Base-by-base conservation (phyloP, 2,113 vertebrate species). In the Corythoichthys haematopterus region DNA sequence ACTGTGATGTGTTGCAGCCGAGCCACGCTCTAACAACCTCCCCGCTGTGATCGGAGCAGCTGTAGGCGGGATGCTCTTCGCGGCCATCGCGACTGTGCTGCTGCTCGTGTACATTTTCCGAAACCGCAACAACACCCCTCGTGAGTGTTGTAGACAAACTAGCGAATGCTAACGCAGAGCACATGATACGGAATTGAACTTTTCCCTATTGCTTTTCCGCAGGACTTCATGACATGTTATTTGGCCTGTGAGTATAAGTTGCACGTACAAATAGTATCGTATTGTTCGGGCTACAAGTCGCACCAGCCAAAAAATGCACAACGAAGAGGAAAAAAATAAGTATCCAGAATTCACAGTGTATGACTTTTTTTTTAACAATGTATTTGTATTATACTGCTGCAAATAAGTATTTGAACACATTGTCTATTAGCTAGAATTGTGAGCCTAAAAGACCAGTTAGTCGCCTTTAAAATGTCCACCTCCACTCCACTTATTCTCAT, bases 1-100 rank as follows among this genome's bases (percentile, higher is more conserved):
- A 79, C 68, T 90, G 65, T 92, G 66, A 77, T 85, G 52, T 89
- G 76, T 92, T 92, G 71, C 85, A 94, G 94, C 82, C 62, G 93
- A 93, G 16, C 91, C 94, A 7, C 83, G 86, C 28, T 87, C 88
- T 80, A 94, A 88, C 1, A 61, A 91, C 45, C 93, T 91, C 64
- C 93, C 94, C 0, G 93, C 93, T 2, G 91, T 94, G 78, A 88
- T 96, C 1, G 93, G 93, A 13, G 92, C 94, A 33, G 93, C 90
- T 1, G 86, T 93, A 0, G 88, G 92, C 2, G 94, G 94, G 57
- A 93, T 93, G 92, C 85, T 93, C 52, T 75, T 93, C 61, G 93
- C 94, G 0, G 84, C 83, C 0, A 80, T 92, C 5, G 66, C 72
- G 38, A 93, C 91, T 0, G 65, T 87, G 9, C 82, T 94, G 78